A percentile compares a stretch with the other conserved stretches of the same genome.
phyloP scores from a whole-genome alignment of 2,113 vertebrate genomes.

The Corynorhinus townsendii region DNA sequence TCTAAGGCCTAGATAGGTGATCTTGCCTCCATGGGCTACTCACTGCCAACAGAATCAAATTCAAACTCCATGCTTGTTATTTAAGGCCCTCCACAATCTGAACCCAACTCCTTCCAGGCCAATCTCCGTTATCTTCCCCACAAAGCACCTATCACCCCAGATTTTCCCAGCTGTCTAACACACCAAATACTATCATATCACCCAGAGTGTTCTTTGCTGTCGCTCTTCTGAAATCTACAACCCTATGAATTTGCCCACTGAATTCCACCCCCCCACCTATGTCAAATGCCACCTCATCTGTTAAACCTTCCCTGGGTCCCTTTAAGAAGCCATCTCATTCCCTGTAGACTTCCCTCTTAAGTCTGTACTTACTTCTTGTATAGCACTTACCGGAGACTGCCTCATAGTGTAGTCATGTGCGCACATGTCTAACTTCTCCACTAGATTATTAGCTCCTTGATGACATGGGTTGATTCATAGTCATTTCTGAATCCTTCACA shows the following conservation, averaged over 20 bases:
- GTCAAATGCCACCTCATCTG: not conserved
- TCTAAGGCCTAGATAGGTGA: not conserved
- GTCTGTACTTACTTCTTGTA: slow-evolving; percentile 23
- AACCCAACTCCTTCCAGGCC: not conserved
- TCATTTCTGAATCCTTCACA: slow-evolving; percentile 29
- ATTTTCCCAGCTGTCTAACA: not conserved
- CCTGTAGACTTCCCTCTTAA: not conserved
- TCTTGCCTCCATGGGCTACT: not conserved
- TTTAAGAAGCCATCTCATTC: not conserved
- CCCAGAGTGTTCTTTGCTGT: not conserved
- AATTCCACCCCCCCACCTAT: not conserved
- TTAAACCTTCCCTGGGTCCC: not conserved
- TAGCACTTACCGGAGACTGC: slow-evolving; percentile 19
- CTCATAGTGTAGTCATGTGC: not conserved
- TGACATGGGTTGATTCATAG: not conserved
- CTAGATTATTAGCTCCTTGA: not conserved
- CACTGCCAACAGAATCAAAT: not conserved
- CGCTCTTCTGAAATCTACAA: not conserved
- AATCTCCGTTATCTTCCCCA: not conserved
- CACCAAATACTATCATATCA: not conserved
- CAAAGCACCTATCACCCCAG: not conserved
- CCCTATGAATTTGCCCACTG: not conserved
- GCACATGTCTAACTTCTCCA: slow-evolving; percentile 19
- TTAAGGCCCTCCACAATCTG: not conserved
- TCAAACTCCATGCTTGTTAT: not conserved